Base-by-base conservation (phyloP, 2,797 vertebrate species). In the Aphelocoma californica region DNA sequence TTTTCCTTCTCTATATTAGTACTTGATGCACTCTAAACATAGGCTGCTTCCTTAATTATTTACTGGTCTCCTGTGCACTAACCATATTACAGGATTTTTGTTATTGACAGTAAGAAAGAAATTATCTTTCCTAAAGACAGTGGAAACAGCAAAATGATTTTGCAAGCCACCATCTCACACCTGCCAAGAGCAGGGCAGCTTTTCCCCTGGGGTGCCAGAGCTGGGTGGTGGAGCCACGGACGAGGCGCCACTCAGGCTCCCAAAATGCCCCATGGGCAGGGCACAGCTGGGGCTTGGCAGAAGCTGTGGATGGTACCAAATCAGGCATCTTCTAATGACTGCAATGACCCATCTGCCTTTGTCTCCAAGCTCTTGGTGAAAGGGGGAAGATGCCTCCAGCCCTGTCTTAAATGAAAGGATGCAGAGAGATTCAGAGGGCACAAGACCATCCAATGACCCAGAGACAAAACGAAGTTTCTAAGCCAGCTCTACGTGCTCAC, bases 41-140 rank as follows among this genome's bases (percentile, higher is more conserved):
- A 94, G 81, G 75, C 88, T 86, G 93, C 85, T 95, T 96, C 95
- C 96, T 94, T 91, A 97, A 90, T 95, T 96, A 95, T 96, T 97
- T 96, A 90, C 89, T 93, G 79, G 56, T 57, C 93, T 50, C 94
- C 86, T 80, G 67, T 72, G 74, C 72, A 61, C 81, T 94, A 96
- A 96, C 67, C 61, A 45, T 48, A 72, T 95, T 92, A 93, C 0
- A 8, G 69, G 64, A 82, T 80, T 95, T 92, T 60, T 3, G 18
- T 62, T 90, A 88, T 70, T 93, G 95, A 94, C 90, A 90, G 48
- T 58, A 72, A 84, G 81, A 86, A 94, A 47, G 28, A 90, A 91
- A 94, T 48, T 7, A 64, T 58, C 78, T 72, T 90, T 81, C 70
- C 18, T 17, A 93, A 82, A 90, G 81, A 56, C 36, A 87, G 58